Percentiles rank a stretch among this genome's conserved stretches.
phyloP scores from a whole-genome alignment of 1,140 invertebrate genomes.

The Ceratitis capitata region DNA sequence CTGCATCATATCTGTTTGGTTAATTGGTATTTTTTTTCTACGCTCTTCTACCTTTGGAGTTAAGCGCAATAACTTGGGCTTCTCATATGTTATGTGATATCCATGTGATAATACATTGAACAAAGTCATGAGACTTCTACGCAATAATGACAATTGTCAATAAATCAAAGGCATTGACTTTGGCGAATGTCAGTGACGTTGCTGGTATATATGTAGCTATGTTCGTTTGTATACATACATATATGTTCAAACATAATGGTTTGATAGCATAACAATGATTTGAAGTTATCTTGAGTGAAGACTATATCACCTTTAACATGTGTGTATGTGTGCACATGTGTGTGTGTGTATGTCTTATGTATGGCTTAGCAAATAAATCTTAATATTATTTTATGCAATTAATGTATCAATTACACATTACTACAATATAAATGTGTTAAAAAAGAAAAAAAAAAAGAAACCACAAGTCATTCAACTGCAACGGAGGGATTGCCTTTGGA shows the following conservation, averaged over 20 bases:
- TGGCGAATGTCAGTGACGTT: neutral
- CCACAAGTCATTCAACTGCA: constrained; percentile 19
- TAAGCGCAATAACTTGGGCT: neutral
- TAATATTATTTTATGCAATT: neutral
- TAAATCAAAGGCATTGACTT: constrained; percentile 19
- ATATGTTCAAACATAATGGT: no score
- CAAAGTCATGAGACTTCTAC: neutral
- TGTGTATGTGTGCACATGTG: no score
- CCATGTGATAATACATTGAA: neutral
- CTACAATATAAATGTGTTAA: neutral
- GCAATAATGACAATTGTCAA: neutral
- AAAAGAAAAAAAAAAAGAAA: neutral
- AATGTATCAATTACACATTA: neutral
- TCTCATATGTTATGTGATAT: neutral
- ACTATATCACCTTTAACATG: no score
- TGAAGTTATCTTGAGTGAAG: no score
- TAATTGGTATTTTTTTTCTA: neutral
- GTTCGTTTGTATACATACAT: no score
- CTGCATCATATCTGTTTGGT: neutral
- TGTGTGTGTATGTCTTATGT: neutral
- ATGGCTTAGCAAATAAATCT: no score
- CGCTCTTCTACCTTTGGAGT: neutral
- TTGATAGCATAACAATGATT: no score
- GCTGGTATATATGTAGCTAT: neutral
- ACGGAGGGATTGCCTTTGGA: neutral